Evolutionary conservation across 2,888 invertebrate species (phyloP).

Genomic region (Meiosimyza platycephala): DNA sequence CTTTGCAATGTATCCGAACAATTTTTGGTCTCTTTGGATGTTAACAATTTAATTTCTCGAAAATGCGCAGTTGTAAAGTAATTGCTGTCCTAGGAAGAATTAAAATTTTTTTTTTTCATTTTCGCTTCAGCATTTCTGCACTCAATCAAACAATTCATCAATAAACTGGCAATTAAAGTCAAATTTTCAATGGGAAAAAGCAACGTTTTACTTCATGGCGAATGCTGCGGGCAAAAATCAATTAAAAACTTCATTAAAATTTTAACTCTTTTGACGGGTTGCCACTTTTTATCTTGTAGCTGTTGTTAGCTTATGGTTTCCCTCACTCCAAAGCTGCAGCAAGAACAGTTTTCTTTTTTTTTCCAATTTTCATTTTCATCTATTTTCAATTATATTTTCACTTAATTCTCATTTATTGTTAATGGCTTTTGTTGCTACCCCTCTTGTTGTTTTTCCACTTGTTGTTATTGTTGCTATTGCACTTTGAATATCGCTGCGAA

Average conservation of each 20-base stretch:
- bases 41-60: too few species aligned
- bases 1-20: too few species aligned
- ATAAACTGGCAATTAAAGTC: too few species aligned
- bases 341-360: background rate
- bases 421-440: conserved; percentile 5
- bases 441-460: background rate
- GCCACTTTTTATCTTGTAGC: background rate
- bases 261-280: conserved; percentile 16
- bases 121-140: too few species aligned
- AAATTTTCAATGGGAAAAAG: too few species aligned
- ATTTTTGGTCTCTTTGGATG: too few species aligned
- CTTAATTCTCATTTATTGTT: conserved; percentile 22
- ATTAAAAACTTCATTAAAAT: conserved; percentile 27
- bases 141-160: too few species aligned
- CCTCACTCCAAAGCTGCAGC: background rate
- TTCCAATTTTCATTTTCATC: conserved; percentile 18
- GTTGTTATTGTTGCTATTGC: conserved; percentile 1
- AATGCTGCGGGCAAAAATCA: conserved; percentile 16
- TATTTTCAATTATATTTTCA: conserved; percentile 29
- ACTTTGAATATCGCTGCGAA: background rate
- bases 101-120: too few species aligned
- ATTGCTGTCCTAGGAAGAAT: too few species aligned
- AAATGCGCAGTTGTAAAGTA: too few species aligned
- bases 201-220: too few species aligned
- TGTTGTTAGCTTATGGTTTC: background rate